These are phyloP conservation scores for Triops cancriformis DNA, from an alignment of 1,140 invertebrate genomes.

Conservation along the genomic window DNA sequence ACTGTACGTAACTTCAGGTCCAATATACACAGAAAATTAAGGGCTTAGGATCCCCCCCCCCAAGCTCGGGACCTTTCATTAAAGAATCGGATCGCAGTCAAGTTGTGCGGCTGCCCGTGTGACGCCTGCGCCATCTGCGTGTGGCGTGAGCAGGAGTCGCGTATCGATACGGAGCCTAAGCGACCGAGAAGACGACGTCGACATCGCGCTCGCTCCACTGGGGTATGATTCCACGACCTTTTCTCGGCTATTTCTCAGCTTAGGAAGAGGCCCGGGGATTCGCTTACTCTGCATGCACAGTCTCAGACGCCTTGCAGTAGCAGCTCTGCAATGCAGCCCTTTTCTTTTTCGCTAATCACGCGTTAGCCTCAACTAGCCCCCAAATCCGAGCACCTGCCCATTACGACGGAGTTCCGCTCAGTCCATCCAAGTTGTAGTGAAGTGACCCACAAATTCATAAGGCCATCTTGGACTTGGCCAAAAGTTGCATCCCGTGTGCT, in stretches of 20 bases:
- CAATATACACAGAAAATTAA: no score
- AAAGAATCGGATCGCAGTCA: no score
- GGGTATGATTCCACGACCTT: background rate
- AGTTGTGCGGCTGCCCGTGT: background rate
- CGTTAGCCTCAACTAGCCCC: background rate
- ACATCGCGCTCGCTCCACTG: background rate
- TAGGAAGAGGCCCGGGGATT: background rate
- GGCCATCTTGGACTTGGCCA: background rate
- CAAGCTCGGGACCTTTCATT: no score
- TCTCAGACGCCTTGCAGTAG: background rate
- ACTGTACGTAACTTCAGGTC: no score
- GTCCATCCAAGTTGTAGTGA: background rate
- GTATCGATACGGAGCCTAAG: background rate
- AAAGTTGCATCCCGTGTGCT: background rate
- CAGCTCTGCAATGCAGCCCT: constrained; percentile 3
- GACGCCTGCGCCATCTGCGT: background rate
- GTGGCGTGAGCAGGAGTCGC: background rate
- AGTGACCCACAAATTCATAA: background rate
- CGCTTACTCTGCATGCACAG: background rate
- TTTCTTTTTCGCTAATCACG: constrained; percentile 3
- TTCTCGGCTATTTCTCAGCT: background rate
- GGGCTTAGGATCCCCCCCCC: no score
- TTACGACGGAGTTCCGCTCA: background rate
- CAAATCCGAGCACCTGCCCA: background rate
- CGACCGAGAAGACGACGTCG: background rate